Evolutionary conservation across 1,140 invertebrate genomes (phyloP), one percentile per base, ranked within the genome.

Genomic region (Mesaphorura yosii): DNA sequence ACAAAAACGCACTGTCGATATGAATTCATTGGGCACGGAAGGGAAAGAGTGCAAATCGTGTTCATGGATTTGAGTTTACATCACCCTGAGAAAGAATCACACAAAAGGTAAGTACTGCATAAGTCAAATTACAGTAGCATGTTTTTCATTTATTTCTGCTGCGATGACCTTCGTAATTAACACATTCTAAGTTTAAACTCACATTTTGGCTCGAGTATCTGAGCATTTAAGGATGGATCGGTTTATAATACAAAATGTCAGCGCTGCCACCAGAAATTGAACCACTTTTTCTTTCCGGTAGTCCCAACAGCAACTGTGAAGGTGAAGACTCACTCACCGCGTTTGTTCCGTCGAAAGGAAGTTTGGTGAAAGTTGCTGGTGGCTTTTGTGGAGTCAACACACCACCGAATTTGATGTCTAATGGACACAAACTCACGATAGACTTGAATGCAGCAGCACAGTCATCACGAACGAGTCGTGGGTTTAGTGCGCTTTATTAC

Each of bases 331-430:
- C 81, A 1, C 69, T 90, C 42, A 77, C 82, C 64, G 84, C 83
- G 1, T 88, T 78, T 66, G 79, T 88, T 37, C 76, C 79, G 56
- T 82, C 84, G 48, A 81, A 86, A 47, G 85, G 84, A 3, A 73
- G 82, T 64, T 76, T 81, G 72, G 83, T 84, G 64, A 81, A 83
- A 68, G 80, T 90, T 52, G 7, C 20, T 10, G 84, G 87, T 60
- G 79, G 80, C 4, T 84, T 88, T 62, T 94, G 90, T 66, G 88
- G 86, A 0, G 76, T 75, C 4, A 78, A 77, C 58, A 67, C 82
- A 25, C 86, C 87, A 0, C 80, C 79, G 56, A 84, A 86, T 34
- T 72, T 93, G 40, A 93, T 94, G 89, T 92, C 88, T 25, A 89
- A 83, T 66, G 86, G 87, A 27, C 81, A 83, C 27, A 75, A 80